Conservation (phyloP, 2,797 vertebrate genomes). For the Takifugu rubripes region DNA sequence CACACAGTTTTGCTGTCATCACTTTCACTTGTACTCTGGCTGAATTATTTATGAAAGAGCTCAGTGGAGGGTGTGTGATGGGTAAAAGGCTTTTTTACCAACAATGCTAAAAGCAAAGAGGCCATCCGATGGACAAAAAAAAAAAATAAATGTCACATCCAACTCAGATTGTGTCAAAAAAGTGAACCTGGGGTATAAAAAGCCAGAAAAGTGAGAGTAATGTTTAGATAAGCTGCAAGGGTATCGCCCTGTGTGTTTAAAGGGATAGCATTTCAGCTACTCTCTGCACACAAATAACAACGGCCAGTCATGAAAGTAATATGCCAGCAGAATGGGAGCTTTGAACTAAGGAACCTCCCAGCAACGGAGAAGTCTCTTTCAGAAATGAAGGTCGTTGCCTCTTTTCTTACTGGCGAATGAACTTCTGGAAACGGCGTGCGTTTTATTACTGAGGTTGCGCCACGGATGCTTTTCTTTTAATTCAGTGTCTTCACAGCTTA, state of each 20-base stretch:
- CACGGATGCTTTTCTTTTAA: constrained; percentile 2
- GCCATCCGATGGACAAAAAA: constrained; percentile 58
- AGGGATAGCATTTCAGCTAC: constrained; percentile 59
- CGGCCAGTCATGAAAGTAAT: constrained; percentile 56
- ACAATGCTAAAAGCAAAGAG: constrained; percentile 75
- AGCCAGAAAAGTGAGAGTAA: constrained; percentile 63
- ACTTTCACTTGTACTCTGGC: constrained; percentile 78
- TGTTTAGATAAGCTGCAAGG: constrained; percentile 58
- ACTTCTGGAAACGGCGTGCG: constrained; percentile 22
- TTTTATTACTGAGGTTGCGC: constrained; percentile 4
- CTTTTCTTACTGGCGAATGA: constrained; percentile 22
- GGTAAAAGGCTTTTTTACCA: constrained; percentile 75
- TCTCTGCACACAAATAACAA: constrained; percentile 55
- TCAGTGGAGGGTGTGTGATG: constrained; percentile 76
- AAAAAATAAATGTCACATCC: constrained; percentile 65
- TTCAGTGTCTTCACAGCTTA: constrained; percentile 1
- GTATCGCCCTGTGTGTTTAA: constrained; percentile 51
- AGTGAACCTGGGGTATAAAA: constrained; percentile 62
- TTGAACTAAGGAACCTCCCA: constrained; percentile 59
- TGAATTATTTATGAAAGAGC: constrained; percentile 86
- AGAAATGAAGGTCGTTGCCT: constrained; percentile 42
- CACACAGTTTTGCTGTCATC: constrained; percentile 83
- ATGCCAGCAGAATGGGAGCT: constrained; percentile 42
- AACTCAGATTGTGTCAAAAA: constrained; percentile 71
- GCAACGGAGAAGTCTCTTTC: constrained; percentile 53